A percentile compares a stretch with the other conserved stretches of the same genome.
phyloP scores from a whole-genome alignment of 2,888 invertebrate species.

The Mesorhabditis spiculigera region DNA sequence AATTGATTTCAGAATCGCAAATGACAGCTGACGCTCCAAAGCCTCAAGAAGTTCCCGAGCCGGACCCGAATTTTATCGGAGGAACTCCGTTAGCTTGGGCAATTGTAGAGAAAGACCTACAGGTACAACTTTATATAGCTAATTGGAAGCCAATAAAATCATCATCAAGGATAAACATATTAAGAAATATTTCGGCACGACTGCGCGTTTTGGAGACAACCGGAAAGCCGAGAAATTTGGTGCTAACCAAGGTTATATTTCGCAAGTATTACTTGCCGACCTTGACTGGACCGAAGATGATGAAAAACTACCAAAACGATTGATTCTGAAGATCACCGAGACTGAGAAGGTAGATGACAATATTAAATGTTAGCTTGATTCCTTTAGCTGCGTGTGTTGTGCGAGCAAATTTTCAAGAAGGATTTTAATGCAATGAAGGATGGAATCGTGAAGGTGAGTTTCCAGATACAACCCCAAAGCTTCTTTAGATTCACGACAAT shows the following conservation, averaged over 20 bases:
- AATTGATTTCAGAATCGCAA: too few relatives aligned
- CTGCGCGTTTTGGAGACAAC: neutral
- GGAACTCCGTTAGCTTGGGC: neutral
- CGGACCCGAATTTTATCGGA: neutral
- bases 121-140: neutral
- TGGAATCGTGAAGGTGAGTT: too few relatives aligned
- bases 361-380: too few relatives aligned
- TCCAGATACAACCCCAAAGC: too few relatives aligned
- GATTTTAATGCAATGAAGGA: too few relatives aligned
- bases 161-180: too few relatives aligned
- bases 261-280: constrained; percentile 1
- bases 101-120: constrained; percentile 5
- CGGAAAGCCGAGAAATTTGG: neutral
- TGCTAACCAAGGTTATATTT: neutral
- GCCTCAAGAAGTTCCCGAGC: neutral
- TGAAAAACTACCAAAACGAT: neutral
- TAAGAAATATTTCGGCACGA: neutral
- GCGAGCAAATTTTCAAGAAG: too few relatives aligned
- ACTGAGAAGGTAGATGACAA: neutral
- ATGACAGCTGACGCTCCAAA: too few relatives aligned
- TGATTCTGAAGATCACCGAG: neutral
- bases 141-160: too few relatives aligned
- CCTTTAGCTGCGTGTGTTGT: too few relatives aligned
- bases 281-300: constrained; percentile 1
- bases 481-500: constrained; percentile 1